Percentiles rank a stretch among this genome's conserved stretches.
phyloP scores from a whole-genome alignment of 2,113 vertebrate species.

The Rafetus swinhoei region DNA sequence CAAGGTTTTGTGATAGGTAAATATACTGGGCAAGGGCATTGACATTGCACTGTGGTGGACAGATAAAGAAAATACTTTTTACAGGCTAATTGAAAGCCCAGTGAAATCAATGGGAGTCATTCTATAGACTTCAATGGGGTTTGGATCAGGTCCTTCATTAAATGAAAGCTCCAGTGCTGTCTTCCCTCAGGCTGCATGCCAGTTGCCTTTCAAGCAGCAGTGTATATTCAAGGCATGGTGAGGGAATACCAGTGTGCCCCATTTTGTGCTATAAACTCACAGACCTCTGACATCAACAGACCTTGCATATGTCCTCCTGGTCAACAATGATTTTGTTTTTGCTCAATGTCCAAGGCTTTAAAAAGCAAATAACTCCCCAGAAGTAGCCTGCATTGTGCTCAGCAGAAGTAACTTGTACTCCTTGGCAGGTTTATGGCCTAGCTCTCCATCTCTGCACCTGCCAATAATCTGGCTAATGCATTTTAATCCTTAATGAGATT shows the following conservation, averaged over 20 bases:
- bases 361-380: neutral
- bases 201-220: neutral
- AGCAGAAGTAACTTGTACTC: neutral
- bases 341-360: neutral
- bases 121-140: neutral
- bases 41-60: neutral
- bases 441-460: neutral
- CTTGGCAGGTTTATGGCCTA: slow-evolving; percentile 7
- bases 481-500: slow-evolving; percentile 19
- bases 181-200: neutral
- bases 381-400: neutral
- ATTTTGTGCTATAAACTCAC: neutral
- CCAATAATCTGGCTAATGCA: slow-evolving; percentile 3
- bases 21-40: neutral
- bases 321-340: neutral
- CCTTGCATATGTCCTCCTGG: neutral
- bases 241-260: neutral
- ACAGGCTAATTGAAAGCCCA: neutral
- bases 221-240: no score
- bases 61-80: neutral
- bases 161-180: neutral
- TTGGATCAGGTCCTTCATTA: neutral
- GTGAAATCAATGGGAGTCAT: neutral
- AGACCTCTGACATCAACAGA: neutral
- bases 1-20: neutral